Evolutionary conservation across 2,113 vertebrate genomes (phyloP).

Genomic region (Gulo gulo): DNA sequence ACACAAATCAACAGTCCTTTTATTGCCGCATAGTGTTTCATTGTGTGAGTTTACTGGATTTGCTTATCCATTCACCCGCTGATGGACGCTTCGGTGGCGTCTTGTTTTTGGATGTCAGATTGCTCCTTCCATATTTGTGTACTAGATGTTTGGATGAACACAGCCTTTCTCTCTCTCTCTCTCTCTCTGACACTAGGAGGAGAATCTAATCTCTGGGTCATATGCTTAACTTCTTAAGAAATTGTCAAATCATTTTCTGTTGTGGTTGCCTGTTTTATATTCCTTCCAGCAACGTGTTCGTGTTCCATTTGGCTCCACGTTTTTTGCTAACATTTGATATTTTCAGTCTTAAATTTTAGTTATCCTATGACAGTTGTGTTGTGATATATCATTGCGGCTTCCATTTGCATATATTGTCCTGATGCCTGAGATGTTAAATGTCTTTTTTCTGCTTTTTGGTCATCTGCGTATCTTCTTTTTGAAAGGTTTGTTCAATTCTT

Average conservation of each 20-base stretch:
- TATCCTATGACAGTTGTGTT: neutral
- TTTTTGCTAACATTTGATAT: neutral
- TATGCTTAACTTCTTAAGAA: neutral
- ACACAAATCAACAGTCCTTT: neutral
- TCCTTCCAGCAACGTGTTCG: neutral
- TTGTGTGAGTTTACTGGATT: neutral
- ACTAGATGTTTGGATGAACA: neutral
- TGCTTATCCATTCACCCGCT: neutral
- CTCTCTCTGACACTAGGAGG: neutral
- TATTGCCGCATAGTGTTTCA: neutral
- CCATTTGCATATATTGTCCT: neutral
- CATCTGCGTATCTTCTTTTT: neutral
- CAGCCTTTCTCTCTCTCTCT: neutral
- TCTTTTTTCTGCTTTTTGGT: neutral
- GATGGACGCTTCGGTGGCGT: neutral
- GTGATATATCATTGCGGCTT: neutral
- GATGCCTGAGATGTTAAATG: neutral
- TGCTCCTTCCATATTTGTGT: neutral
- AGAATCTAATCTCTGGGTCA: neutral
- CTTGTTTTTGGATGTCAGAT: neutral
- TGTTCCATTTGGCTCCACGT: too few species aligned
- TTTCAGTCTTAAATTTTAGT: neutral
- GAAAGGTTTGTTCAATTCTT: neutral
- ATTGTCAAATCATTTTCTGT: neutral
- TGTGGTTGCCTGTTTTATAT: neutral